These are phyloP conservation scores for Pogonomyrmex barbatus DNA, from an alignment of 1,140 invertebrate genomes.

Conservation along the genomic window DNA sequence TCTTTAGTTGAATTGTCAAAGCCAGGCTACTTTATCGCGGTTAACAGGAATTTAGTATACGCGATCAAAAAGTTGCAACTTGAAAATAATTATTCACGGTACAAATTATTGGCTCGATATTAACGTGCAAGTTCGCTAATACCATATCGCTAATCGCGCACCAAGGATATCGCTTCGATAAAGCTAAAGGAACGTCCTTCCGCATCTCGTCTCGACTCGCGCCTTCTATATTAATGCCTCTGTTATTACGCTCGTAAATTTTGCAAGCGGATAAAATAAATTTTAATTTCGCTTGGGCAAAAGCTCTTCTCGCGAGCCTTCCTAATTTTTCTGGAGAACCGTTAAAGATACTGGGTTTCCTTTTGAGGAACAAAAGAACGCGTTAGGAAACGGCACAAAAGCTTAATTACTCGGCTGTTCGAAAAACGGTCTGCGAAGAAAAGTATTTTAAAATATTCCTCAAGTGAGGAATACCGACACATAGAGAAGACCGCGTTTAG, in stretches of 20 bases:
- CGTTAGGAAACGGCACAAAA: constrained; percentile 54
- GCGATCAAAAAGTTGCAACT: neutral
- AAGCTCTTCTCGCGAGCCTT: constrained; percentile 42
- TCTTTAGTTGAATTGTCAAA: neutral
- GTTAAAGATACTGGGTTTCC: constrained; percentile 44
- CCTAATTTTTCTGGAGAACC: constrained; percentile 54
- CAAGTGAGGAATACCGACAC: neutral
- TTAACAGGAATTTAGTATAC: neutral
- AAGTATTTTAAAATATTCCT: constrained; percentile 66
- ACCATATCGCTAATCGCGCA: neutral
- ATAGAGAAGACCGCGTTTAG: neutral
- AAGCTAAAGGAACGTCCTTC: neutral
- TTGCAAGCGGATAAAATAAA: constrained; percentile 37
- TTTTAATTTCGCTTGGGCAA: constrained; percentile 49
- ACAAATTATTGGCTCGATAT: neutral
- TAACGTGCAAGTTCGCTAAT: neutral
- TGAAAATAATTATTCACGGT: neutral
- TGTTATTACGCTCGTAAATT: neutral
- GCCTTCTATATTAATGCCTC: neutral
- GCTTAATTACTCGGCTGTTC: constrained; percentile 62
- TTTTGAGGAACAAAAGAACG: constrained; percentile 61
- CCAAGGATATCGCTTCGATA: neutral
- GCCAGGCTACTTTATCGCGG: neutral
- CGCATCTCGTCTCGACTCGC: neutral
- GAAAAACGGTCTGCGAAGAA: constrained; percentile 57